These are phyloP conservation scores for Troides helena DNA, from an alignment of 2,888 invertebrate genomes.

Conservation along the genomic window DNA sequence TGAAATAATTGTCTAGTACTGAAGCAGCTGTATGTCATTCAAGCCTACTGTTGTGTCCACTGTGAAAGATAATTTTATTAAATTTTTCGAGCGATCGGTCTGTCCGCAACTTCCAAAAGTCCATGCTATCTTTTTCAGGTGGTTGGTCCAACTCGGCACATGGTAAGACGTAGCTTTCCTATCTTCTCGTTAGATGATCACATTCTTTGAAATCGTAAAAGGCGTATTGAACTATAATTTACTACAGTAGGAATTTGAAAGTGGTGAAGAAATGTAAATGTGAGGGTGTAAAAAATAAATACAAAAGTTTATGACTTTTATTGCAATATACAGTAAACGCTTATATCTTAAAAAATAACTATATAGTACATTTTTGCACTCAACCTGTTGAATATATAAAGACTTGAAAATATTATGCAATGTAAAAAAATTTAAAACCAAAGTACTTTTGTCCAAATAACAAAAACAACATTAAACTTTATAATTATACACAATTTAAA, in stretches of 20 bases:
- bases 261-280: neutral
- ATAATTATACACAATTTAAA: conserved; percentile 5
- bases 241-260: neutral
- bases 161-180: no score
- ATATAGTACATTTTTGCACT: conserved; percentile 21
- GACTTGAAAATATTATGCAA: neutral
- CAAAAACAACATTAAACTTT: neutral
- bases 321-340: conserved; percentile 15
- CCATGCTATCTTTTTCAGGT: no score
- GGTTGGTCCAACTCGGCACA: no score
- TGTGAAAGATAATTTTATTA: no score
- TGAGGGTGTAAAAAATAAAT: neutral
- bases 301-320: neutral
- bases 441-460: neutral
- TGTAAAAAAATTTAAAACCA: neutral
- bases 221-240: no score
- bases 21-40: no score
- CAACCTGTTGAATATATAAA: conserved; percentile 9
- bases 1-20: no score
- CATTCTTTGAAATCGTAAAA: no score
- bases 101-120: no score
- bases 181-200: no score
- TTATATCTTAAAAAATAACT: conserved; percentile 8
- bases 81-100: no score
- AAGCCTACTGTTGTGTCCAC: no score